Percentiles rank a stretch among this genome's conserved stretches.
phyloP scores from a whole-genome alignment of 2,797 vertebrate species.

The Acanthurus tractus region DNA sequence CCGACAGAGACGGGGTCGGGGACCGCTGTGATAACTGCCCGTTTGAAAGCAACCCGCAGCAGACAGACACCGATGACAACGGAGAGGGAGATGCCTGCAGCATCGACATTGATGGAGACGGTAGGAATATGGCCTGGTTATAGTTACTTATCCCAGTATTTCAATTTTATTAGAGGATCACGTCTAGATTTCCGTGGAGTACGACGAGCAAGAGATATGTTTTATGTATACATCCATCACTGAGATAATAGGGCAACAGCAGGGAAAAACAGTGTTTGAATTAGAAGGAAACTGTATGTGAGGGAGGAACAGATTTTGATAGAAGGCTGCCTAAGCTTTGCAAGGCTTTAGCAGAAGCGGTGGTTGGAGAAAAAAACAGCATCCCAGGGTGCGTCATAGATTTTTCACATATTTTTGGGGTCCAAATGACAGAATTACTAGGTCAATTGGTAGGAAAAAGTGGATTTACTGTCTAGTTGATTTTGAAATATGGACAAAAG shows the following conservation, averaged over 20 bases:
- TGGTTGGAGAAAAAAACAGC: too few species aligned
- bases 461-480: neutral
- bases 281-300: too few species aligned
- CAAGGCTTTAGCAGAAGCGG: neutral
- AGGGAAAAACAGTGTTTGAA: too few species aligned
- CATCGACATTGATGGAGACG: slow-evolving; percentile 96
- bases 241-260: neutral
- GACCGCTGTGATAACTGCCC: slow-evolving; percentile 98
- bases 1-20: slow-evolving; percentile 94
- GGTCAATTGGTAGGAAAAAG: neutral
- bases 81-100: slow-evolving; percentile 97
- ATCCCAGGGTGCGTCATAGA: too few species aligned
- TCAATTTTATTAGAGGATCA: neutral
- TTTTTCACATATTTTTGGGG: neutral
- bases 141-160: neutral
- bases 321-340: neutral
- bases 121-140: slow-evolving; percentile 75
- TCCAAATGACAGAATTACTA: neutral
- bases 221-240: neutral
- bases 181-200: neutral
- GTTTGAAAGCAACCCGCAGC: slow-evolving; percentile 93
- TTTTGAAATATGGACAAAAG: slow-evolving; percentile 6
- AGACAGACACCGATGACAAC: slow-evolving; percentile 94
- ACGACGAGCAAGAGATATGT: too few species aligned
- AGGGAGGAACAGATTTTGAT: too few species aligned